Percentiles rank a stretch among this genome's conserved stretches.
These are phyloP conservation scores for Bostrychus sinensis DNA, from an alignment of 2,113 vertebrate species.

Conservation along the genomic window DNA sequence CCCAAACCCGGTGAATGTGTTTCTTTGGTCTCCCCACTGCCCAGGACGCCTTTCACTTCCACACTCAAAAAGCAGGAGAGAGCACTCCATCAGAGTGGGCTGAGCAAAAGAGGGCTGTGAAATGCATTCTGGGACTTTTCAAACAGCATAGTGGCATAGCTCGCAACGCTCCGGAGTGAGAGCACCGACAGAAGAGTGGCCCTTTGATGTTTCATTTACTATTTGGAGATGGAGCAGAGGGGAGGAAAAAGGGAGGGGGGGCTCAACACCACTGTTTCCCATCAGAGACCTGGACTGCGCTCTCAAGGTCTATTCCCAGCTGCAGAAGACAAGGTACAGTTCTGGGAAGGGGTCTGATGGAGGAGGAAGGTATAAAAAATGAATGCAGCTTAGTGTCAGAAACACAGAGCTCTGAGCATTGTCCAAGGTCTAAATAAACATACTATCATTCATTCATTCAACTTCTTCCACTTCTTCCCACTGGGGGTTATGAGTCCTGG, in stretches of 20 bases:
- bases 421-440: too few relatives aligned
- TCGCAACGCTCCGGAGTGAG: slow-evolving; percentile 35
- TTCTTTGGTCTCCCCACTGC: too few relatives aligned
- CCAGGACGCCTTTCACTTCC: slow-evolving; percentile 8
- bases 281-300: slow-evolving; percentile 55
- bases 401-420: too few relatives aligned
- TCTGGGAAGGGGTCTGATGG: background rate
- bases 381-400: slow-evolving; percentile 84
- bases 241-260: slow-evolving; percentile 30
- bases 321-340: too few relatives aligned
- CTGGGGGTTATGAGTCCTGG: too few relatives aligned
- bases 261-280: slow-evolving; percentile 56
- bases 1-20: background rate
- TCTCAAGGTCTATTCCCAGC: slow-evolving; percentile 55
- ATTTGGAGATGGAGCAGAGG: slow-evolving; percentile 32
- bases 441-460: too few relatives aligned
- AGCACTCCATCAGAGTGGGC: slow-evolving; percentile 49
- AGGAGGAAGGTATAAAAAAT: slow-evolving; percentile 88
- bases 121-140: slow-evolving; percentile 64
- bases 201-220: slow-evolving; percentile 72
- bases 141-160: slow-evolving; percentile 41
- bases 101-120: slow-evolving; percentile 38
- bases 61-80: slow-evolving; percentile 52
- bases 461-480: too few relatives aligned
- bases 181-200: too few relatives aligned